These are phyloP conservation scores for Cetoscarus ocellatus DNA, from an alignment of 2,797 vertebrate genomes.

Conservation along the genomic window DNA sequence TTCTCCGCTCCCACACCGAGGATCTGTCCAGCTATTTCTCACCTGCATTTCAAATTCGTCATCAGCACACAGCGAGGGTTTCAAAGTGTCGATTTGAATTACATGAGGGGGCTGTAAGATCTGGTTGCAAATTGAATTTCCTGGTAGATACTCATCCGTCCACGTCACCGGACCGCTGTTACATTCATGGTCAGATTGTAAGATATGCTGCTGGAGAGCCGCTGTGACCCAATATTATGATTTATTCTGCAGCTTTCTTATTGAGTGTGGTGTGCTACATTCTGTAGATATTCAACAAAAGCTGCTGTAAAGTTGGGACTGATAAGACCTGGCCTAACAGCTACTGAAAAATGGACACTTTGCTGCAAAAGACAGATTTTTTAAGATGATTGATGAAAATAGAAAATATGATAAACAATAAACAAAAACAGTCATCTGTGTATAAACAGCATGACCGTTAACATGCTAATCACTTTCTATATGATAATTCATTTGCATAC, in stretches of 20 bases:
- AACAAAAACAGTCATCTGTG: too few species aligned
- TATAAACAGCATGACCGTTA: too few species aligned
- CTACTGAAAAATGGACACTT: too few species aligned
- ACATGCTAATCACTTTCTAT: too few species aligned
- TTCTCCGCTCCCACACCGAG: constrained; percentile 5
- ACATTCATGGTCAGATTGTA: constrained; percentile 26
- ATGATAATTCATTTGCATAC: too few species aligned
- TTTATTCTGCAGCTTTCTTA: neutral
- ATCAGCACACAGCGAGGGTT: constrained; percentile 55
- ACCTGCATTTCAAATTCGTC: constrained; percentile 75
- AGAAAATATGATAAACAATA: too few species aligned
- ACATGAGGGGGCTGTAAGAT: constrained; percentile 58
- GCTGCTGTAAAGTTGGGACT: too few species aligned
- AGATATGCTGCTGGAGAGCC: constrained; percentile 13
- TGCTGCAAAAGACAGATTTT: neutral
- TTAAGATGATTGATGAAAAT: too few species aligned
- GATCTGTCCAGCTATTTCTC: constrained; percentile 73
- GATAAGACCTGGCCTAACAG: too few species aligned
- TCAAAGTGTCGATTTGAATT: constrained; percentile 69
- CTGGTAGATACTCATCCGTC: constrained; percentile 57
- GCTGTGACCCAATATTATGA: neutral
- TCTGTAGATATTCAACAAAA: neutral
- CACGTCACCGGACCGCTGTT: constrained; percentile 39
- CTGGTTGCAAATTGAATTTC: constrained; percentile 74
- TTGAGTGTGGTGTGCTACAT: neutral